These are phyloP conservation scores for Coptotermes formosanus DNA, from an alignment of 1,140 invertebrate species.

Conservation along the genomic window DNA sequence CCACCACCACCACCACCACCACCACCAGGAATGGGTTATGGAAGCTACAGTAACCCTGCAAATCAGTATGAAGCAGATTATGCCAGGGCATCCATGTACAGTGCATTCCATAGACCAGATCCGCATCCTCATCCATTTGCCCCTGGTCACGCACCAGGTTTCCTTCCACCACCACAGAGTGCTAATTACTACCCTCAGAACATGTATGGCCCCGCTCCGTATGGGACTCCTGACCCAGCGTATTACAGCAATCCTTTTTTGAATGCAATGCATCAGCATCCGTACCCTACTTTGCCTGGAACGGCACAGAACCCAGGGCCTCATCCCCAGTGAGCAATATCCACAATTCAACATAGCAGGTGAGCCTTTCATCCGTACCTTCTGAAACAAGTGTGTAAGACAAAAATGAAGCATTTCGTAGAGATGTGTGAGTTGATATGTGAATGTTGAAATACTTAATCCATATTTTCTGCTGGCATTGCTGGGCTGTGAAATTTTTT, in stretches of 20 bases:
- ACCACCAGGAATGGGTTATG: conserved; percentile 29
- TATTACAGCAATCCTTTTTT: conserved; percentile 13
- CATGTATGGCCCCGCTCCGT: conserved; percentile 30
- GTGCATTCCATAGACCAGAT: conserved; percentile 50
- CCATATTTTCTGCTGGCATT: background rate
- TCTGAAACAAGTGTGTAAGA: background rate
- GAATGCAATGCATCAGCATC: background rate
- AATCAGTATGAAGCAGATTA: conserved; percentile 50
- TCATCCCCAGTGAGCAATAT: conserved; percentile 1
- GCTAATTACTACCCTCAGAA: conserved; percentile 34
- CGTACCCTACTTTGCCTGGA: background rate
- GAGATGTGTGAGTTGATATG: background rate
- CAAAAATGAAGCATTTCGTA: background rate
- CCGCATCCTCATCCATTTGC: conserved; percentile 43
- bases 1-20: conserved; percentile 21
- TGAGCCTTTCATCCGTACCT: background rate
- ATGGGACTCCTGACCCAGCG: conserved; percentile 17
- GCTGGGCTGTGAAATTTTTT: background rate
- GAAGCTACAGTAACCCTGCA: conserved; percentile 34
- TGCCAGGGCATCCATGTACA: conserved; percentile 48
- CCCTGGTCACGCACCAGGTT: conserved; percentile 43
- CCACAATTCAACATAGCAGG: background rate
- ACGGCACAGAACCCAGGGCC: background rate
- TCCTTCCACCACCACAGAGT: conserved; percentile 20
- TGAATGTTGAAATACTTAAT: background rate